Percentiles rank a stretch among this genome's conserved stretches.
These are phyloP conservation scores for Bombylius discolor DNA, from an alignment of 2,888 invertebrate genomes.

Conservation along the genomic window DNA sequence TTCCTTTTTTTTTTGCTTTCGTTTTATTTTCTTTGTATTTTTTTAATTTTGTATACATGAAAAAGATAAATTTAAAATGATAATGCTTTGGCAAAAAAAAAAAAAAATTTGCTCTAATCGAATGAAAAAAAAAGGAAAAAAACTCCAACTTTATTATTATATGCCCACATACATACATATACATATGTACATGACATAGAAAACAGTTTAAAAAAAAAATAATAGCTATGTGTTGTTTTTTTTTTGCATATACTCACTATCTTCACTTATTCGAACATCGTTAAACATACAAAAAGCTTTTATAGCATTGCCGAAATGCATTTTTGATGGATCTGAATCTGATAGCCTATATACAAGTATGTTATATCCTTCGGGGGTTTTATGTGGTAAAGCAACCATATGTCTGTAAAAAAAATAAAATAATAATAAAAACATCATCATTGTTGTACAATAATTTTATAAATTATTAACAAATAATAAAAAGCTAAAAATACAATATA, in stretches of 20 bases:
- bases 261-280: conserved; percentile 50
- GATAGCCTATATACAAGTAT: conserved; percentile 46
- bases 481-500: no score
- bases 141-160: no score
- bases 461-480: not conserved
- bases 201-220: not conserved
- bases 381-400: conserved; percentile 47
- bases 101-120: no score
- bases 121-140: no score
- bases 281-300: conserved; percentile 55
- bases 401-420: conserved; percentile 35
- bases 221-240: not conserved
- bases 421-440: not conserved
- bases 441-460: not conserved
- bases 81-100: no score
- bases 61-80: no score
- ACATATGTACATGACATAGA: not conserved
- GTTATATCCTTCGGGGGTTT: conserved; percentile 48
- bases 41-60: no score
- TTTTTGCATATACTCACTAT: conserved; percentile 24
- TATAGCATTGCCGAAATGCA: conserved; percentile 49
- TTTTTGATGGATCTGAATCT: conserved; percentile 48
- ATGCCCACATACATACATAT: no score
- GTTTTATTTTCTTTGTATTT: no score
- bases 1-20: no score